Evolutionary conservation across 2,113 vertebrate genomes (phyloP), one percentile per base, ranked within the genome.

Genomic region (Takifugu flavidus): DNA sequence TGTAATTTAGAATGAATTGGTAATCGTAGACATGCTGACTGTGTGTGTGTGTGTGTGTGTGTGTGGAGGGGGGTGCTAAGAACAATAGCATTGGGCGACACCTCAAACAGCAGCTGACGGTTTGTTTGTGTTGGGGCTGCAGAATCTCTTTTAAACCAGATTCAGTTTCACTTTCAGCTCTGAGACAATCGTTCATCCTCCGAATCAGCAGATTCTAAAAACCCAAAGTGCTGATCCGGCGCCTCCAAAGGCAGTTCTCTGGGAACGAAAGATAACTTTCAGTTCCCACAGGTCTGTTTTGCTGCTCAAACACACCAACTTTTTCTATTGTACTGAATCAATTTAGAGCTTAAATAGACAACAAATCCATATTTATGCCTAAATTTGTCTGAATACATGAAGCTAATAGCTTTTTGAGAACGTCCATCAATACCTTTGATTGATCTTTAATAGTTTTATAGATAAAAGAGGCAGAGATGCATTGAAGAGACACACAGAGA

Each of bases 31-130:
- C 55, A 1, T 25, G 53, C 50, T 53, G 70, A 49, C n/a, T 52
- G 45, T 25, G 44, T 25, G 53, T 14, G 45, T 26, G 43, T 25
- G 28, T 10, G 25, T 6, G 25, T n/a, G 11, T 26, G 43, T 25
- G 28, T 10, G 25, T 12, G 25, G 13, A 10, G 28, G 29, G 27
- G 67, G 57, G 2, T 6, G 13, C 47, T 28, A 13, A 46, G 70
- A 52, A 77, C 74, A 77, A 77, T 72, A 14, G 54, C 0, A 14
- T 2, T 1, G 68, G 64, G 34, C 64, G 68, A 77, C 74, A 59
- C 74, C 74, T 72, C 74, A 71, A 63, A 67, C 67, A 66, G 66
- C 61, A 45, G 65, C 51, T 52, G 55, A n/a, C 2, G 20, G 8
- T 49, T n/a, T 56, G 59, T 46, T 13, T 15, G 51, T 54, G 11